Conservation (phyloP, 35 echinoderm and acorn worm species). For the Heliocidaris erythrogramma region DNA sequence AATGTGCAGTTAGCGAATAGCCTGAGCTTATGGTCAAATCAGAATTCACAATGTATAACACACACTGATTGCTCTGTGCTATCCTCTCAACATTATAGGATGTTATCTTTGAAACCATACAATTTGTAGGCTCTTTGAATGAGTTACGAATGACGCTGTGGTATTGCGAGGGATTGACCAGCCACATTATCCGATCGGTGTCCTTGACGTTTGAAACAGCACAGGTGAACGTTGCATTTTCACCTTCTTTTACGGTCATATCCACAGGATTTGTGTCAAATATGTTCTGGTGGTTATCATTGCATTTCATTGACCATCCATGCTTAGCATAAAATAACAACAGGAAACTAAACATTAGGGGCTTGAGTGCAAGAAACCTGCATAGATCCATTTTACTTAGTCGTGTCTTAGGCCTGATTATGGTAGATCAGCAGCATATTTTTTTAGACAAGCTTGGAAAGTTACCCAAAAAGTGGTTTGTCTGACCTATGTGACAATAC, state of each 20-base stretch:
- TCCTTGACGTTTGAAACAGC: not conserved
- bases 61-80: not conserved
- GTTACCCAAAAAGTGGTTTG: too few species aligned
- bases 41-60: not conserved
- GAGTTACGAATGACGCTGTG: not conserved
- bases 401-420: too few species aligned
- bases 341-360: not conserved
- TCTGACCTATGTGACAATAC: too few species aligned
- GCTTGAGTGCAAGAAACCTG: not conserved
- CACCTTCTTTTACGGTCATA: not conserved
- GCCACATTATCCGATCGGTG: not conserved
- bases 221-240: conserved; percentile 14
- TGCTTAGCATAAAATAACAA: not conserved
- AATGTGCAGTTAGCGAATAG: not conserved
- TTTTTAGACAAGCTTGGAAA: too few species aligned
- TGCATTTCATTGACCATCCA: not conserved
- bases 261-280: not conserved
- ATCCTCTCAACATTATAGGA: not conserved
- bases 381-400: not conserved
- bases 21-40: not conserved
- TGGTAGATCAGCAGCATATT: too few species aligned
- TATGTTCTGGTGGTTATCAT: not conserved
- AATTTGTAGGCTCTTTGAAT: not conserved
- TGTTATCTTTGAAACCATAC: not conserved
- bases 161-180: not conserved